These are phyloP conservation scores for Phytoseiulus persimilis DNA, from an alignment of 2,888 invertebrate species.

Conservation along the genomic window DNA sequence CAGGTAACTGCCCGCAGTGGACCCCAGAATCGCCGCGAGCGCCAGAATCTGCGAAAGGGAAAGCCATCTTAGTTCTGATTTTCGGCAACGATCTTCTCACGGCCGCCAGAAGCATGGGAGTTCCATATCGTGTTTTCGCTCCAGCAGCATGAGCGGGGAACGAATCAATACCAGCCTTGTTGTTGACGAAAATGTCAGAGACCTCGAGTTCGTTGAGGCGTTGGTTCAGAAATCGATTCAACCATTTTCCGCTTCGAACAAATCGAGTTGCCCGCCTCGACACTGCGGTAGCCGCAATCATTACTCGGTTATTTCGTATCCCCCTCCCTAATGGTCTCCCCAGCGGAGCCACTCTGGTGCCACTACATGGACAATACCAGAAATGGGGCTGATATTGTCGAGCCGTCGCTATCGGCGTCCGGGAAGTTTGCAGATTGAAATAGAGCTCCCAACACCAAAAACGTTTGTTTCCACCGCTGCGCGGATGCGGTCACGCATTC, in stretches of 20 bases:
- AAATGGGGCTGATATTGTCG: too few species aligned
- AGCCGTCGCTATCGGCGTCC: too few species aligned
- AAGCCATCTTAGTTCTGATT: background rate
- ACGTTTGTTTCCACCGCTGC: background rate
- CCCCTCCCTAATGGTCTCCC: too few species aligned
- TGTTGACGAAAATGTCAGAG: background rate
- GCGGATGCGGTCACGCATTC: background rate
- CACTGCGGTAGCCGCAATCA: too few species aligned
- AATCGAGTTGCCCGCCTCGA: too few species aligned
- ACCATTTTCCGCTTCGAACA: too few species aligned
- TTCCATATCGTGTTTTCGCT: background rate
- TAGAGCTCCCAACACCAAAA: background rate
- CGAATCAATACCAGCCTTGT: background rate
- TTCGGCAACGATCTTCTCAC: background rate
- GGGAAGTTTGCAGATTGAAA: too few species aligned
- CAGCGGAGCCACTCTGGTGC: too few species aligned
- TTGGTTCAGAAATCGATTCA: background rate
- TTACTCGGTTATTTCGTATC: too few species aligned
- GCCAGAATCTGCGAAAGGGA: background rate
- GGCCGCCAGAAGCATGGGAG: background rate
- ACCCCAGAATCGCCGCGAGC: background rate
- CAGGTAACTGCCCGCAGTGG: background rate
- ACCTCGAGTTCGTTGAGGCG: background rate
- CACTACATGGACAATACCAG: too few species aligned
- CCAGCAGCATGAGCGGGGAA: background rate